Evolutionary conservation across 2,888 invertebrate species (phyloP).

Genomic region (Eudasyphora cyanicolor): DNA sequence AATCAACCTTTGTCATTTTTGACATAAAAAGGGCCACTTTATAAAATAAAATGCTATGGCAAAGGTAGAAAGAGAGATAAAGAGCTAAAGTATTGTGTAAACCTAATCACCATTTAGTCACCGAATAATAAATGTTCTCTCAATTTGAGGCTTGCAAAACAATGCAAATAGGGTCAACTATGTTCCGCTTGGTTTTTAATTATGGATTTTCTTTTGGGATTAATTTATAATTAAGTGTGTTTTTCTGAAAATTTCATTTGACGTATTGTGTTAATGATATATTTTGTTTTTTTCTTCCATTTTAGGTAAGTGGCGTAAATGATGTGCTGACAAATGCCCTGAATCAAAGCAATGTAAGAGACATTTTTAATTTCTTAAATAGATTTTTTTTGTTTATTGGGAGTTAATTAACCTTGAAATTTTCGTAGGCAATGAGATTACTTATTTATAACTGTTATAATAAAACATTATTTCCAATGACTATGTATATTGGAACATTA

Average conservation of each 20-base stretch:
- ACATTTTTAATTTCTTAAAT: conserved; percentile 61
- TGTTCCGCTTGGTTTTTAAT: conserved; percentile 14
- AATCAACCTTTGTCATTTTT: background rate
- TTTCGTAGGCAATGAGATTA: no score
- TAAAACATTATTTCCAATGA: background rate
- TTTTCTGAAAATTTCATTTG: background rate
- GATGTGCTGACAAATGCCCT: conserved; percentile 77
- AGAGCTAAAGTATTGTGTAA: background rate
- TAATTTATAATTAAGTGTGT: background rate
- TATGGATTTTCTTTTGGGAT: conserved; percentile 14
- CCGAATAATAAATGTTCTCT: conserved; percentile 38
- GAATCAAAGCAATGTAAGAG: conserved; percentile 76
- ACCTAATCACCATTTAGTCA: conserved; percentile 33
- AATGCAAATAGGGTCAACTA: background rate
- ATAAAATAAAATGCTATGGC: no score
- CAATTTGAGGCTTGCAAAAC: conserved; percentile 37
- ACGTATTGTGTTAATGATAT: conserved; percentile 22
- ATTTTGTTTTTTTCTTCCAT: conserved; percentile 34
- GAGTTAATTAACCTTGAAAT: no score
- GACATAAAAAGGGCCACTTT: background rate
- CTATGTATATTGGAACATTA: background rate
- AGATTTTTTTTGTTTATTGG: conserved; percentile 16
- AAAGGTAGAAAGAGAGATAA: background rate
- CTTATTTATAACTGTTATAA: background rate
- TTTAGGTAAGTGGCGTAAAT: conserved; percentile 75